phyloP scores from a whole-genome alignment of 2,113 vertebrate genomes.

The Cynopterus brachyotis region DNA sequence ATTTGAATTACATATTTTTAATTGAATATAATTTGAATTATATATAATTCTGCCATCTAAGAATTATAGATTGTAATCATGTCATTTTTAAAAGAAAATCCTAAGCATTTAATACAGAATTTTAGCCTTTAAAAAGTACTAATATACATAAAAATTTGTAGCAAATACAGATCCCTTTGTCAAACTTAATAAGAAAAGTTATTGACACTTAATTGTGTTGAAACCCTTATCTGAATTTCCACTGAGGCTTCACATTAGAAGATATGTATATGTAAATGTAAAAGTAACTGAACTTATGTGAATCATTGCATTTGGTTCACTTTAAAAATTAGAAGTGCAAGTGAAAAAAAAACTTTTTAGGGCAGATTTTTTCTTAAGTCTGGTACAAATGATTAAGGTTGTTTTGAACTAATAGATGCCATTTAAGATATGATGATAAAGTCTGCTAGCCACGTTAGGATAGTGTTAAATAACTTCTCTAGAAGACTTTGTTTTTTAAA shows the following conservation, averaged over 20 bases:
- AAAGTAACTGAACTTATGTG: neutral
- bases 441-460: neutral
- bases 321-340: slow-evolving; percentile 35
- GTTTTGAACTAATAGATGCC: slow-evolving; percentile 4
- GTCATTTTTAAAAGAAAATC: neutral
- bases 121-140: slow-evolving; percentile 43
- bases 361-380: neutral
- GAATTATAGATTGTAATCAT: slow-evolving; percentile 28
- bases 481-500: neutral
- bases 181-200: slow-evolving; percentile 41
- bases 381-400: neutral
- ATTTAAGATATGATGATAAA: neutral
- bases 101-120: slow-evolving; percentile 40
- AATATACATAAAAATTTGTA: slow-evolving; percentile 22
- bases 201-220: slow-evolving; percentile 21
- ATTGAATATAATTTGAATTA: slow-evolving; percentile 26
- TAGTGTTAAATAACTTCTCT: neutral
- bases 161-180: slow-evolving; percentile 51
- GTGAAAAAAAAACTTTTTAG: slow-evolving; percentile 29
- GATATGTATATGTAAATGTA: neutral
- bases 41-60: slow-evolving; percentile 46
- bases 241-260: slow-evolving; percentile 17
- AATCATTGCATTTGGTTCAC: slow-evolving; percentile 23
- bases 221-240: slow-evolving; percentile 30
- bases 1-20: slow-evolving; percentile 46